These are phyloP conservation scores for Eristalis pertinax DNA, from an alignment of 2,888 invertebrate genomes.

Conservation along the genomic window DNA sequence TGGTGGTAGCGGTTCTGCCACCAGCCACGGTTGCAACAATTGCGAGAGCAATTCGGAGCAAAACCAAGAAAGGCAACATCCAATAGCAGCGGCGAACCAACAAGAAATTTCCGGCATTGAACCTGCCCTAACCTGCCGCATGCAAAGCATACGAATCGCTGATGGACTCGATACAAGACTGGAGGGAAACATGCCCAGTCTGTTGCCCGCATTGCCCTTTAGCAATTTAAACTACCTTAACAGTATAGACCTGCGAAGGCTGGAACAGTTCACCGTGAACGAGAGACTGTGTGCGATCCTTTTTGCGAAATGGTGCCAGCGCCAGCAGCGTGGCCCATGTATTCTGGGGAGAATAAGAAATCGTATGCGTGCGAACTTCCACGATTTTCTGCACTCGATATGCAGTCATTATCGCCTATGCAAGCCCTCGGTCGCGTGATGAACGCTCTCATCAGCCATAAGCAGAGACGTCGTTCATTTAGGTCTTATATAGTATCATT, in stretches of 20 bases:
- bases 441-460: background rate
- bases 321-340: slow-evolving; percentile 39
- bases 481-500: slow-evolving; percentile 40
- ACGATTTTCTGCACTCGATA: slow-evolving; percentile 31
- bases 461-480: background rate
- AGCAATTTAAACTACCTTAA: slow-evolving; percentile 29
- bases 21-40: background rate
- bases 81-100: background rate
- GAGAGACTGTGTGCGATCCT: slow-evolving; percentile 45
- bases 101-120: background rate
- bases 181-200: background rate
- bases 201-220: slow-evolving; percentile 10
- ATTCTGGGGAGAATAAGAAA: slow-evolving; percentile 26
- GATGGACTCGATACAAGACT: slow-evolving; percentile 49
- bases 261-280: slow-evolving; percentile 38
- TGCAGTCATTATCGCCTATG: slow-evolving; percentile 35
- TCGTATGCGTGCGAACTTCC: slow-evolving; percentile 35
- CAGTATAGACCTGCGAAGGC: slow-evolving; percentile 43
- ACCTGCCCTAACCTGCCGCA: background rate
- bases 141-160: slow-evolving; percentile 24
- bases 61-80: slow-evolving; percentile 74
- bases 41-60: slow-evolving; percentile 40
- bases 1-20: slow-evolving; percentile 59
- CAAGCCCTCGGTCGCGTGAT: slow-evolving; percentile 53
- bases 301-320: slow-evolving; percentile 47